Conservation (phyloP, 2,888 invertebrate genomes). For the Unio delphinus region DNA sequence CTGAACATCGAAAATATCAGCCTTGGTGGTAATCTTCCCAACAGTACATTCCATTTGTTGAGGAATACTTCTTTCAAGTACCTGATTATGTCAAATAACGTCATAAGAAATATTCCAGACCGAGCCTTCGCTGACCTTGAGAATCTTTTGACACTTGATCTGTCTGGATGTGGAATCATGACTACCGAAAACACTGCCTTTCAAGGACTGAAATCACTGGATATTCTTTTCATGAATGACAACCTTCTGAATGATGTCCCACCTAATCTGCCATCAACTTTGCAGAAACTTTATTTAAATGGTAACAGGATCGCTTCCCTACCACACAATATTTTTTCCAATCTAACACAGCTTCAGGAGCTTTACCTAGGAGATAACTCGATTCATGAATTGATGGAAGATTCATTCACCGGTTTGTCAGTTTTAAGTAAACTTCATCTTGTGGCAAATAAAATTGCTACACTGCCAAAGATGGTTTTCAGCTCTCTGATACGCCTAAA, state of each 20-base stretch:
- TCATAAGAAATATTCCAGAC: slow-evolving; percentile 29
- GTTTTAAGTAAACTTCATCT: slow-evolving; percentile 88
- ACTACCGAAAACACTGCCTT: slow-evolving; percentile 36
- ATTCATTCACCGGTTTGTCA: slow-evolving; percentile 62
- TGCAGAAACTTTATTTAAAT: slow-evolving; percentile 42
- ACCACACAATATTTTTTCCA: slow-evolving; percentile 83
- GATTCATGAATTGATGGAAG: slow-evolving; percentile 83
- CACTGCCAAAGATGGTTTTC: slow-evolving; percentile 71
- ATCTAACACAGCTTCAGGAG: slow-evolving; percentile 83
- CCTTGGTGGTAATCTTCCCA: slow-evolving; percentile 38
- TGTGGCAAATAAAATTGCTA: slow-evolving; percentile 58
- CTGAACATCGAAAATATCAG: slow-evolving; percentile 49
- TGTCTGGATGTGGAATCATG: slow-evolving; percentile 40
- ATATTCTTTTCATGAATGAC: slow-evolving; percentile 39
- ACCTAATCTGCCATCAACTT: slow-evolving; percentile 37
- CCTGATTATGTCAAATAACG: slow-evolving; percentile 48
- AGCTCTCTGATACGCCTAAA: slow-evolving; percentile 75
- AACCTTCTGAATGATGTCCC: slow-evolving; percentile 45
- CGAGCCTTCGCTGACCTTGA: slow-evolving; percentile 42
- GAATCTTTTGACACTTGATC: slow-evolving; percentile 40
- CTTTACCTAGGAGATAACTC: slow-evolving; percentile 90
- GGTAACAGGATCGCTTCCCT: slow-evolving; percentile 82
- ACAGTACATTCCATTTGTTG: slow-evolving; percentile 45
- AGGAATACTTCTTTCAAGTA: slow-evolving; percentile 37
- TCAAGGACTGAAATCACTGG: slow-evolving; percentile 38